Evolutionary conservation across 2,888 invertebrate genomes (phyloP).

Genomic region (Spilarctia lutea): DNA sequence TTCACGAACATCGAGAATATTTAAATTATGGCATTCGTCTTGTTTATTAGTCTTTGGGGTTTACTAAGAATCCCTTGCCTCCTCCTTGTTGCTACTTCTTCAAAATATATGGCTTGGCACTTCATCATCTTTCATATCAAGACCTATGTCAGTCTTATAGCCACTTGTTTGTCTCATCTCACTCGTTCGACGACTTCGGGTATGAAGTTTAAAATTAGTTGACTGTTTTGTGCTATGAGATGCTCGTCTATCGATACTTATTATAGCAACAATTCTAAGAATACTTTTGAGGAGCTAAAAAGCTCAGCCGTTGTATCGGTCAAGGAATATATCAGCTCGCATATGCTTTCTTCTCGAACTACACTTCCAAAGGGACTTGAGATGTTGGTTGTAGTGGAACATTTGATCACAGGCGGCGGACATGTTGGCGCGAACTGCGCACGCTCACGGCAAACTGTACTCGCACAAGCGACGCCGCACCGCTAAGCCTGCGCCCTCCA

Average conservation of each 20-base stretch:
- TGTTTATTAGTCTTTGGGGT: background rate
- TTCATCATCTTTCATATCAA: background rate
- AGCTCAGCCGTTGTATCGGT: background rate
- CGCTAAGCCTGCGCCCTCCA: constrained; percentile 55
- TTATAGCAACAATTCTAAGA: background rate
- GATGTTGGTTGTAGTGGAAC: background rate
- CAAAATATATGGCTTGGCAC: background rate
- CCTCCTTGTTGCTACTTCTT: background rate
- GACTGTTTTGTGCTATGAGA: background rate
- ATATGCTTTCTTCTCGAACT: background rate
- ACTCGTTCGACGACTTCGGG: background rate
- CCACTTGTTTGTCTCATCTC: background rate
- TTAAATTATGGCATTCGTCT: background rate
- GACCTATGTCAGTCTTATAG: background rate
- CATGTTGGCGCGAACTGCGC: constrained; percentile 46
- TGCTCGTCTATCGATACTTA: background rate
- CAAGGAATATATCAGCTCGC: background rate
- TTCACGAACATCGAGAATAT: no score
- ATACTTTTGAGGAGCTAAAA: background rate
- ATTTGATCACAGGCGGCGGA: constrained; percentile 60
- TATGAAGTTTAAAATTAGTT: background rate
- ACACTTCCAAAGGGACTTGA: background rate
- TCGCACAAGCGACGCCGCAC: constrained; percentile 74
- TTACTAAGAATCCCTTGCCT: background rate
- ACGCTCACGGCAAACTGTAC: constrained; percentile 61